Evolutionary conservation across 2,113 vertebrate species (phyloP).

Genomic region (Bos javanicus): DNA sequence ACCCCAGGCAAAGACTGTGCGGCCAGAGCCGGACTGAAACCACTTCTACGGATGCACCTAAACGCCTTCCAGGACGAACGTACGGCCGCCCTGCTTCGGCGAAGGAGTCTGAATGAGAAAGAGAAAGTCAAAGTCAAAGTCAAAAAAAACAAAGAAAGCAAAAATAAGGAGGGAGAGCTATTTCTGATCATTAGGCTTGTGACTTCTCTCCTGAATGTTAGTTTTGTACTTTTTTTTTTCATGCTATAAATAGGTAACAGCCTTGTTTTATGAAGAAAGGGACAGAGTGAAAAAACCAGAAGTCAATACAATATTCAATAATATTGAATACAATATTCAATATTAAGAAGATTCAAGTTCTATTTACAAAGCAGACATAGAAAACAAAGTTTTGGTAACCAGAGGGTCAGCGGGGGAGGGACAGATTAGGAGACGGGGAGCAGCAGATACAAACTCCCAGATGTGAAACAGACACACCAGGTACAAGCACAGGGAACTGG

Average conservation of each 20-base stretch:
- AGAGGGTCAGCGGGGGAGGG: neutral
- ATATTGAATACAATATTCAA: neutral
- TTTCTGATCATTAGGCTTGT: rapidly evolving
- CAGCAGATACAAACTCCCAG: neutral
- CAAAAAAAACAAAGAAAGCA: neutral
- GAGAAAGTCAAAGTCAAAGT: neutral
- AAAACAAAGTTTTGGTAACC: neutral
- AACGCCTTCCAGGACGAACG: neutral
- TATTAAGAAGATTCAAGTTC: neutral
- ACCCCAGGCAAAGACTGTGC: neutral
- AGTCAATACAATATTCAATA: neutral
- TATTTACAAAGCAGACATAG: neutral
- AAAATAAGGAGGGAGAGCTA: too few relatives aligned
- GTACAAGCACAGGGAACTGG: neutral
- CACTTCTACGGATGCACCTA: rapidly evolving
- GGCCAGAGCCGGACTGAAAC: neutral
- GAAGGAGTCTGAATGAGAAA: neutral
- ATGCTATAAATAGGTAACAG: neutral
- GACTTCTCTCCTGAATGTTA: neutral
- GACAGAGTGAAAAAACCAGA: neutral
- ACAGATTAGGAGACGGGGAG: neutral
- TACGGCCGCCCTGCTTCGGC: rapidly evolving
- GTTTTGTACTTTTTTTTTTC: neutral
- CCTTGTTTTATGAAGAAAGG: neutral
- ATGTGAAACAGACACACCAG: neutral